A percentile compares a stretch with the other conserved stretches of the same genome.
Conservation (phyloP, 2,888 invertebrate species). For the Ceraclea dissimilis region DNA sequence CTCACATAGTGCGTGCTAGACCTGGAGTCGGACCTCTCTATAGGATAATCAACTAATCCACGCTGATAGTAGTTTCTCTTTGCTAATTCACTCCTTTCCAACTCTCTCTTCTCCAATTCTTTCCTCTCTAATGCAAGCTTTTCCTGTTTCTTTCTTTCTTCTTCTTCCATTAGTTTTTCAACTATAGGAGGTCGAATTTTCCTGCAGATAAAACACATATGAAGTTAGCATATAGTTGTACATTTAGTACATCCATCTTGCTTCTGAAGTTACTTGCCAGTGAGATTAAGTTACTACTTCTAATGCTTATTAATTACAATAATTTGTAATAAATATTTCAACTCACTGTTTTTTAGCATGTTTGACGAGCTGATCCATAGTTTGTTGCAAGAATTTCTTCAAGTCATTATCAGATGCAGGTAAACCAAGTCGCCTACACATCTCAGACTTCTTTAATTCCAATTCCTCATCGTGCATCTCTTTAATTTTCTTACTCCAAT, state of each 20-base stretch:
- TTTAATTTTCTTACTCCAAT: conserved; percentile 76
- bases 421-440: conserved; percentile 54
- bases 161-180: neutral
- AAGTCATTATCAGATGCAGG: conserved; percentile 31
- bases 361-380: neutral
- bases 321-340: no score
- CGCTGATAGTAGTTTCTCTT: neutral
- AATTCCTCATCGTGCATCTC: conserved; percentile 67
- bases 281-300: no score
- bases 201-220: neutral
- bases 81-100: neutral
- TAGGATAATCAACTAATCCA: neutral
- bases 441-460: conserved; percentile 57
- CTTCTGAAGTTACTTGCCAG: no score
- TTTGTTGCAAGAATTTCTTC: neutral
- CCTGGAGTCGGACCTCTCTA: neutral
- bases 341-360: neutral
- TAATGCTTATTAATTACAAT: no score
- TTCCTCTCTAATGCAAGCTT: neutral
- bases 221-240: no score
- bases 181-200: neutral
- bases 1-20: neutral
- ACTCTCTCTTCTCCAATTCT: neutral
- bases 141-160: neutral
- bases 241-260: no score